phyloP scores from a whole-genome alignment of 2,113 vertebrate genomes.

The Hypocryptadius cinnamomeus region DNA sequence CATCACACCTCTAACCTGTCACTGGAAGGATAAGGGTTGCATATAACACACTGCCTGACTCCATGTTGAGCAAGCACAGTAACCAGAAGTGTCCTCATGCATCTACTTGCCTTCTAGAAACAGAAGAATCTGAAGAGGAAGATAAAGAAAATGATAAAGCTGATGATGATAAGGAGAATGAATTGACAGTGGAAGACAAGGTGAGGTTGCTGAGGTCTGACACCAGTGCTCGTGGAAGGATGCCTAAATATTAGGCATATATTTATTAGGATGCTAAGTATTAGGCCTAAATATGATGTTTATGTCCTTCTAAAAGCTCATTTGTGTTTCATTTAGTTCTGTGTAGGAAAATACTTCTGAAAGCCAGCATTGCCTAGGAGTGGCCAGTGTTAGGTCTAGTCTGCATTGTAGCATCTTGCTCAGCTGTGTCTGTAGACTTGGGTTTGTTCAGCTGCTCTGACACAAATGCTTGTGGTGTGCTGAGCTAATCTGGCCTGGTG shows the following conservation, averaged over 20 bases:
- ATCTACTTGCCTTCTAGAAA: constrained; percentile 58
- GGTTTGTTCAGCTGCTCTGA: background rate
- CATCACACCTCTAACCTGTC: background rate
- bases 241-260: too few relatives aligned
- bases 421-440: background rate
- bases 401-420: background rate
- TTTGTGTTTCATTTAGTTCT: background rate
- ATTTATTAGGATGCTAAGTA: too few relatives aligned
- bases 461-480: background rate
- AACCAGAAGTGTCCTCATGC: background rate
- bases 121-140: constrained; percentile 76
- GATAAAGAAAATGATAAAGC: constrained; percentile 81
- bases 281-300: background rate
- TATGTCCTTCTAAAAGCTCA: background rate
- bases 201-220: constrained; percentile 36
- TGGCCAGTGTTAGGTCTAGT: fast-evolving
- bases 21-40: background rate
- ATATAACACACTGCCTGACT: background rate
- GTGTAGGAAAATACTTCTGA: background rate
- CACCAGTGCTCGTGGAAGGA: fast-evolving
- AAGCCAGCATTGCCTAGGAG: background rate
- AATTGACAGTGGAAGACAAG: constrained; percentile 75
- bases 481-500: background rate
- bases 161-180: constrained; percentile 76
- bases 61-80: background rate